phyloP scores from a whole-genome alignment of 2,113 vertebrate genomes.

The Amazona vittata region DNA sequence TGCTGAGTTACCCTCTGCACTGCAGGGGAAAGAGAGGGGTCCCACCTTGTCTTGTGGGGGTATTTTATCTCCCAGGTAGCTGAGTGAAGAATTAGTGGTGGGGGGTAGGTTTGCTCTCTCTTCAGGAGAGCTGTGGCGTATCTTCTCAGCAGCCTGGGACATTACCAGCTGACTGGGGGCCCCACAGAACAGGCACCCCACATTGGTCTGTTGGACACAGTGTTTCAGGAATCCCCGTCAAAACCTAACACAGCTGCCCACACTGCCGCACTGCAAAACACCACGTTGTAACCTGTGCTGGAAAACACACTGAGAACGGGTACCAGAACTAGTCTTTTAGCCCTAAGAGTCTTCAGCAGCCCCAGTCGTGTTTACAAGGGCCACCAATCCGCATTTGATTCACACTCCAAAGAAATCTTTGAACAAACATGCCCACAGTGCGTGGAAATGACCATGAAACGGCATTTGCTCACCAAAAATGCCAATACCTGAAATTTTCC shows the following conservation, averaged over 20 bases:
- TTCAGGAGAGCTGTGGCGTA: neutral
- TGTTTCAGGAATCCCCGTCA: neutral
- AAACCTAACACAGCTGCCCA: neutral
- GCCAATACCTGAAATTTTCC: neutral
- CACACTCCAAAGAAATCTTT: neutral
- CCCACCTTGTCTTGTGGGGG: neutral
- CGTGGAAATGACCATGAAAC: neutral
- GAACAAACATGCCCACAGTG: neutral
- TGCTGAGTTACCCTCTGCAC: neutral
- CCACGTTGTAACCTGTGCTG: neutral
- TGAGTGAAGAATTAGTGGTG: neutral
- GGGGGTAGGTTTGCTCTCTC: neutral
- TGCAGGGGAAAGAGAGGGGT: neutral
- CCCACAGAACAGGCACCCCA: neutral
- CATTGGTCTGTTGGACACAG: accelerated
- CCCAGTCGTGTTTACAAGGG: neutral
- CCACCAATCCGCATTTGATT: neutral
- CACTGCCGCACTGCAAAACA: neutral
- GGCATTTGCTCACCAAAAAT: neutral
- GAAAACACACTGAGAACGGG: neutral
- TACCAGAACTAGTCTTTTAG: neutral
- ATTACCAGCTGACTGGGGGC: neutral
- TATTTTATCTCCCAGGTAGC: neutral
- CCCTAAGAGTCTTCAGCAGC: neutral
- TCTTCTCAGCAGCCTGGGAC: neutral